Base-by-base conservation (phyloP, 2,888 invertebrate species). In the Allolobophora icterica region DNA sequence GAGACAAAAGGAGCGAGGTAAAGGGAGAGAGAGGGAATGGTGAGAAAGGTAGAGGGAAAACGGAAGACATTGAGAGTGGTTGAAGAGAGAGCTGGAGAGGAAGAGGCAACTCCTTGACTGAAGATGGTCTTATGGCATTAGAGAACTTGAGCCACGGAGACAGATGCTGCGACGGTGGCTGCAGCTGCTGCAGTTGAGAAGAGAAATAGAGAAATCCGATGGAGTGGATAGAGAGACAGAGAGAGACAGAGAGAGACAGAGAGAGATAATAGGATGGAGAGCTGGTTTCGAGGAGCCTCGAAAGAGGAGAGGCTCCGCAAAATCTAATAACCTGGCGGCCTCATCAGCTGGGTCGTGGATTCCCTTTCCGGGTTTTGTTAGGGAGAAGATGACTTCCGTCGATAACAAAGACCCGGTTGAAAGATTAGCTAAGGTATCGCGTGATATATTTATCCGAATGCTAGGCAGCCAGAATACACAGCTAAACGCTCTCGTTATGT, bases 81-180 rank as follows among this genome's bases (percentile, higher is more conserved):
- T n/a, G n/a, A 19, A 15, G 19, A 13, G 71, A 24, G 24, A 52
- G 52, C 3, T 52, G 24, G 24, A 52, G 24, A 24, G 24, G 8
- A 8, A n/a, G 71, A 71, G n/a, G n/a, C 30, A 30, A 71, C n/a
- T 71, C 71, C 11, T 71, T n/a, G n/a, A 71, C 71, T 71, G 71
- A 71, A 71, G n/a, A n/a, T 13, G 71, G 71, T n/a, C 71, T 71
- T 71, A 71, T 71, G n/a, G 71, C n/a, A n/a, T 71, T 71, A 71
- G 71, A 71, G 71, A n/a, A 71, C 71, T 71, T 13, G 71, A 71
- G n/a, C 30, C 30, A 71, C 71, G 6, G 71, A 1, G 71, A 71
- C 71, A 71, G 71, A 71, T 71, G 71, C 71, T 71, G 11, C 24
- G 52, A 24, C 52, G 52, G 24, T 24, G 2, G 71, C 71, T 30